Evolutionary conservation across 1,140 invertebrate species (phyloP).

Genomic region (Dendroctonus ponderosae): DNA sequence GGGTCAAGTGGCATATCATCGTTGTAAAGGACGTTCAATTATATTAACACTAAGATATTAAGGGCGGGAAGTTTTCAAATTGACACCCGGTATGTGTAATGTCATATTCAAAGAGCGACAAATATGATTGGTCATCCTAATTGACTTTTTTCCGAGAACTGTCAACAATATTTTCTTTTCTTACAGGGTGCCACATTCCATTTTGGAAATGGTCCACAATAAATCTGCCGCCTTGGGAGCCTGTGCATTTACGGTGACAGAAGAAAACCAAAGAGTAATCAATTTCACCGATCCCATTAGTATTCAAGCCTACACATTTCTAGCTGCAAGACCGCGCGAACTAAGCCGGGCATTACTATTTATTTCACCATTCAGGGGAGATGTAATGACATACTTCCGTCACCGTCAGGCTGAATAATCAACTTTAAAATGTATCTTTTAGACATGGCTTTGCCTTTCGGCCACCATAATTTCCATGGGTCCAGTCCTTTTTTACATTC

Average conservation of each 20-base stretch:
- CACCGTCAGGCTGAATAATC: background rate
- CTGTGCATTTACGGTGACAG: conserved; percentile 68
- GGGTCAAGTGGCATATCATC: too few species aligned
- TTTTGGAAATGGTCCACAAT: conserved; percentile 50
- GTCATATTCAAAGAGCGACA: too few species aligned
- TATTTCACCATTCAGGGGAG: conserved; percentile 76
- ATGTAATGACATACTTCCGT: conserved; percentile 56
- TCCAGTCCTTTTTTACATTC: conserved; percentile 74
- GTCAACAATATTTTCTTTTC: conserved; percentile 27
- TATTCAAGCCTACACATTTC: conserved; percentile 74
- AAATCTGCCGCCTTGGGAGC: conserved; percentile 68
- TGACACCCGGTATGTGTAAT: too few species aligned
- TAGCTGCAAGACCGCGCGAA: conserved; percentile 72
- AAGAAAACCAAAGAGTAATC: conserved; percentile 60
- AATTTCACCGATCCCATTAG: conserved; percentile 80
- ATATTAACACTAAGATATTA: too few species aligned
- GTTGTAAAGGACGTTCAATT: too few species aligned
- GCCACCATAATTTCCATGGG: conserved; percentile 71
- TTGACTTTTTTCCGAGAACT: conserved; percentile 2
- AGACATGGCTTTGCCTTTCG: conserved; percentile 82
- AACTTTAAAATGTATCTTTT: conserved; percentile 37
- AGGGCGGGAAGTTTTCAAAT: too few species aligned
- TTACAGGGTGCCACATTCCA: conserved; percentile 49
- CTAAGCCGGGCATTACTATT: conserved; percentile 79
- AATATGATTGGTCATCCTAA: too few species aligned